Evolutionary conservation across 1,140 invertebrate genomes (phyloP).

Genomic region (Papilio polyxenes): DNA sequence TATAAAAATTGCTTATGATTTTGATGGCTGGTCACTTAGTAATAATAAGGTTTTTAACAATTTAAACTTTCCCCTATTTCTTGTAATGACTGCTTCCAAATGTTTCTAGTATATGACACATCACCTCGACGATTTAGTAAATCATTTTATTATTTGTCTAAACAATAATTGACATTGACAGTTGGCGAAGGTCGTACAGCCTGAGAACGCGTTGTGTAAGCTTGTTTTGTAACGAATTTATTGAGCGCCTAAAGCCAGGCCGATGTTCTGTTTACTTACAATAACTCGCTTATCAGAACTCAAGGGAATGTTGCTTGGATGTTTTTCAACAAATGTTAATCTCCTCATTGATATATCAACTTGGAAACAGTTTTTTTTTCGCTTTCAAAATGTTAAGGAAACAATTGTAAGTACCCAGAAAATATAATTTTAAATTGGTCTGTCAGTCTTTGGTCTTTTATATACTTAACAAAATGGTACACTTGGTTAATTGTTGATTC

Average conservation of each 20-base stretch:
- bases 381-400: neutral
- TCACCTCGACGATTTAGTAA: neutral
- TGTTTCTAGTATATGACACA: neutral
- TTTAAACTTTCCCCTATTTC: neutral
- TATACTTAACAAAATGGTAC: too few relatives aligned
- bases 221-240: slow-evolving; percentile 14
- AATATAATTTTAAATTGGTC: neutral
- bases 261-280: neutral
- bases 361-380: neutral
- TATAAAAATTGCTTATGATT: too few relatives aligned
- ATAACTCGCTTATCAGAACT: neutral
- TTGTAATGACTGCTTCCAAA: neutral
- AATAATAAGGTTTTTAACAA: neutral
- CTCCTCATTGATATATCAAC: neutral
- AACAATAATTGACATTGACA: slow-evolving; percentile 43
- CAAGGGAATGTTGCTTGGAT: neutral
- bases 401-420: neutral
- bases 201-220: slow-evolving; percentile 10
- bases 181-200: neutral
- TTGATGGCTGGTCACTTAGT: too few relatives aligned
- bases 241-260: neutral
- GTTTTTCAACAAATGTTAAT: neutral
- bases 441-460: neutral
- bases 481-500: too few relatives aligned
- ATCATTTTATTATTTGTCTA: slow-evolving; percentile 33